phyloP scores from a whole-genome alignment of 2,888 invertebrate genomes.

The Gandaritis pyraliata region DNA sequence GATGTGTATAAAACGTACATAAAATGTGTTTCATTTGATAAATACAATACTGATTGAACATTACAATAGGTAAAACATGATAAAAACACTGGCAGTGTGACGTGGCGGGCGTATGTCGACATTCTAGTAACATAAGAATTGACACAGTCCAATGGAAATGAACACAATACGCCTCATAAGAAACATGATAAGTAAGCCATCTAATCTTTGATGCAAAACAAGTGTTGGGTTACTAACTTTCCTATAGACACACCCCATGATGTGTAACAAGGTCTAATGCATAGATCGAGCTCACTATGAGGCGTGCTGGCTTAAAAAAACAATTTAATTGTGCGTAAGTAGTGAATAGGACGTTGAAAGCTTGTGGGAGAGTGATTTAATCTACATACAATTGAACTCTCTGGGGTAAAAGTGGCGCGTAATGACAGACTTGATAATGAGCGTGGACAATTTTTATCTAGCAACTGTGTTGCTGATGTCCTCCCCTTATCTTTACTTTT shows the following conservation, averaged over 20 bases:
- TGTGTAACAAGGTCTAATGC: slow-evolving; percentile 77
- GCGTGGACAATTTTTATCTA: slow-evolving; percentile 38
- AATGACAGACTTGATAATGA: slow-evolving; percentile 51
- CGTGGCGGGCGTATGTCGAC: slow-evolving; percentile 84
- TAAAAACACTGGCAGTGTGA: slow-evolving; percentile 74
- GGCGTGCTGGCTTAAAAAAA: slow-evolving; percentile 52
- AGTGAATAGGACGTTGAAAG: slow-evolving; percentile 54
- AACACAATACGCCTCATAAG: slow-evolving; percentile 69
- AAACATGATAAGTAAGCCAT: slow-evolving; percentile 64
- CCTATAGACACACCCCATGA: slow-evolving; percentile 62
- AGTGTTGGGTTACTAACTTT: slow-evolving; percentile 62
- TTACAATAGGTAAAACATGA: slow-evolving; percentile 55
- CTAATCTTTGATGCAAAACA: slow-evolving; percentile 70
- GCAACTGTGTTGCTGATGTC: slow-evolving; percentile 32
- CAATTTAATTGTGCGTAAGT: slow-evolving; percentile 51
- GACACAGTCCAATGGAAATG: slow-evolving; percentile 85
- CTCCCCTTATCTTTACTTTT: slow-evolving; percentile 37
- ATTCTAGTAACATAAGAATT: slow-evolving; percentile 87
- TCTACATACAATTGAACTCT: slow-evolving; percentile 59
- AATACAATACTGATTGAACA: slow-evolving; percentile 45
- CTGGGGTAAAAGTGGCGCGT: slow-evolving; percentile 47
- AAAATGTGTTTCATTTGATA: slow-evolving; percentile 68
- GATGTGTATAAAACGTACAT: slow-evolving; percentile 74
- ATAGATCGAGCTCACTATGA: slow-evolving; percentile 78
- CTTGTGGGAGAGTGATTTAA: slow-evolving; percentile 57